Evolutionary conservation across 2,888 invertebrate species (phyloP).

Genomic region (Cheilosia pagana): DNA sequence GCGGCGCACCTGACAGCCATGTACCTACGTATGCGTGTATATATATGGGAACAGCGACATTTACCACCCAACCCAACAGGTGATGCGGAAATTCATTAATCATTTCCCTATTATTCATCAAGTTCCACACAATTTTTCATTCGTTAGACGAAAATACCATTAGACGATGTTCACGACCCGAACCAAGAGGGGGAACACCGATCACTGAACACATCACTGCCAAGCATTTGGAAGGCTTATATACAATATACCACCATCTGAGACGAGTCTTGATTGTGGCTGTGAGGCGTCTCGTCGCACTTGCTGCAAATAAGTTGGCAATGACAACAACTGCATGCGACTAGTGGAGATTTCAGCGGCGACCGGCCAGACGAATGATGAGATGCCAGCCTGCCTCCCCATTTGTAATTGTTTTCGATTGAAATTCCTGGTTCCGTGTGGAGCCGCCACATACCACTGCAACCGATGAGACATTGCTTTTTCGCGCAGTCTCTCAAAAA

Average conservation of each 20-base stretch:
- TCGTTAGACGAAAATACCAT: conserved; percentile 58
- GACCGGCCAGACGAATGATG: conserved; percentile 51
- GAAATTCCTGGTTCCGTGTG: conserved; percentile 68
- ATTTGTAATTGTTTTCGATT: conserved; percentile 70
- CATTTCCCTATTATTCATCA: conserved; percentile 79
- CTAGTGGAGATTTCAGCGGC: background rate
- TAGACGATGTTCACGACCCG: conserved; percentile 57
- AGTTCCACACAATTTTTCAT: conserved; percentile 50
- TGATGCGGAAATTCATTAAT: conserved; percentile 83
- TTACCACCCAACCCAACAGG: conserved; percentile 76
- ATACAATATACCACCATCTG: conserved; percentile 47
- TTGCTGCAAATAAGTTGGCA: conserved; percentile 21
- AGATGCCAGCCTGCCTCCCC: conserved; percentile 58
- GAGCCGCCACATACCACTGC: conserved; percentile 13
- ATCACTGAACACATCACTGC: conserved; percentile 1
- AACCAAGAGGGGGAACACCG: conserved; percentile 12
- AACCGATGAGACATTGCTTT: conserved; percentile 47
- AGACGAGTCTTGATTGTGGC: conserved; percentile 19
- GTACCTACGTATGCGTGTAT: background rate
- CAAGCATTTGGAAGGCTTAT: conserved; percentile 1
- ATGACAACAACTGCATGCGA: conserved; percentile 47
- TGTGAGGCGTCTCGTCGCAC: conserved; percentile 1
- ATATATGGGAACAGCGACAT: conserved; percentile 65
- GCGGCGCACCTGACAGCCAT: conserved; percentile 43
- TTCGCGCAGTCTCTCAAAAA: conserved; percentile 15